Percentiles rank a stretch among this genome's conserved stretches.
phyloP scores from a whole-genome alignment of 2,888 invertebrate genomes.

The Caenorhabditis japonica region DNA sequence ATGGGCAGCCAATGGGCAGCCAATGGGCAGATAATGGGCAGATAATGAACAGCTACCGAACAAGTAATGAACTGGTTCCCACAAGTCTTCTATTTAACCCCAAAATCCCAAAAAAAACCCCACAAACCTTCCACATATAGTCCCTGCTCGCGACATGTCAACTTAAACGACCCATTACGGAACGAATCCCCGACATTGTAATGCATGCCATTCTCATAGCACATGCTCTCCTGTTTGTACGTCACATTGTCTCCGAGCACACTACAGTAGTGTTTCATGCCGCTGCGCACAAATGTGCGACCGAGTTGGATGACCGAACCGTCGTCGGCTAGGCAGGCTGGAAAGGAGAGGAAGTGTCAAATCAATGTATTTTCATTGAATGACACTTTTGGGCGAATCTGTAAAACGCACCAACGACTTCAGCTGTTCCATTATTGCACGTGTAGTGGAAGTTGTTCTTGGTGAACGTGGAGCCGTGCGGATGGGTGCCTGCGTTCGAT shows the following conservation, averaged over 20 bases:
- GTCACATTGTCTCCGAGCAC: slow-evolving; percentile 73
- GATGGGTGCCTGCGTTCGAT: slow-evolving; percentile 70
- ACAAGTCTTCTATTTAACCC: no score
- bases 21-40: no score
- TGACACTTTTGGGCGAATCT: no score
- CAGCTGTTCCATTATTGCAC: slow-evolving; percentile 76
- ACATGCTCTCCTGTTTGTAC: slow-evolving; percentile 76
- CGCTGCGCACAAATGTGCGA: slow-evolving; percentile 69
- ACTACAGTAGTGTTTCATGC: slow-evolving; percentile 72
- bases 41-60: no score
- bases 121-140: slow-evolving; percentile 69
- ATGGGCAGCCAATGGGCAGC: no score
- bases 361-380: no score
- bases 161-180: slow-evolving; percentile 74
- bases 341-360: no score
- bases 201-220: slow-evolving; percentile 75
- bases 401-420: slow-evolving; percentile 71
- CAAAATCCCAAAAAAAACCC: slow-evolving; percentile 2
- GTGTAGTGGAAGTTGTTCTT: slow-evolving; percentile 76
- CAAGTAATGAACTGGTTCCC: no score
- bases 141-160: slow-evolving; percentile 71
- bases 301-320: slow-evolving; percentile 74
- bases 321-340: slow-evolving; percentile 75
- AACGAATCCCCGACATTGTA: slow-evolving; percentile 75
- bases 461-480: slow-evolving; percentile 75